phyloP scores from a whole-genome alignment of 2,888 invertebrate species.

The Eristalis pertinax region DNA sequence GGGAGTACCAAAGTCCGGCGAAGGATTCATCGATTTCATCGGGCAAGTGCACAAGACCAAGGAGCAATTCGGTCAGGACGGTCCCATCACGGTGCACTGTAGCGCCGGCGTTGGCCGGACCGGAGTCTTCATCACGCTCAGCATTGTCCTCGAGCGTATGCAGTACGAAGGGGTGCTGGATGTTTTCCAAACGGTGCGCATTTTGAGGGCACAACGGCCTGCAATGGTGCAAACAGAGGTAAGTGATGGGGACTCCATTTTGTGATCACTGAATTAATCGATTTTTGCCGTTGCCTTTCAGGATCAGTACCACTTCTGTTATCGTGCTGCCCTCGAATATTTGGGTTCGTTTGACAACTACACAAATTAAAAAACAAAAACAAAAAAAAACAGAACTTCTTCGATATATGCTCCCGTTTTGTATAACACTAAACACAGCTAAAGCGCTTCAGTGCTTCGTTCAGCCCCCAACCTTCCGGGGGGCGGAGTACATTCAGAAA shows the following conservation, averaged over 20 bases:
- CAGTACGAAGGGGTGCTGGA: constrained; percentile 99
- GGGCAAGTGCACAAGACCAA: constrained; percentile 99
- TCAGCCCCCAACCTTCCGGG: too few species aligned
- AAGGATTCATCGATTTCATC: constrained; percentile 99
- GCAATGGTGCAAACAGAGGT: constrained; percentile 99
- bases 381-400: constrained; percentile 79
- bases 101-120: constrained; percentile 99
- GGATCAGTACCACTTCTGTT: constrained; percentile 99
- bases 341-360: constrained; percentile 99
- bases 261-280: neutral
- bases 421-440: neutral
- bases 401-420: neutral
- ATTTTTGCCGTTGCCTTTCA: constrained; percentile 79
- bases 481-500: too few species aligned
- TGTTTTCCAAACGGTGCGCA: constrained; percentile 99
- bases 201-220: constrained; percentile 97
- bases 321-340: constrained; percentile 98
- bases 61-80: constrained; percentile 99
- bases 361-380: constrained; percentile 91
- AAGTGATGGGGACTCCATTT: constrained; percentile 71
- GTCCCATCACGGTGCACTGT: constrained; percentile 99
- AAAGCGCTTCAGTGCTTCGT: constrained; percentile 32
- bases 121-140: constrained; percentile 98
- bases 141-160: constrained; percentile 99
- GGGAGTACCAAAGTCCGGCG: constrained; percentile 98